phyloP scores from a whole-genome alignment of 2,888 invertebrate species.

The Lasioglossum figueresi region DNA sequence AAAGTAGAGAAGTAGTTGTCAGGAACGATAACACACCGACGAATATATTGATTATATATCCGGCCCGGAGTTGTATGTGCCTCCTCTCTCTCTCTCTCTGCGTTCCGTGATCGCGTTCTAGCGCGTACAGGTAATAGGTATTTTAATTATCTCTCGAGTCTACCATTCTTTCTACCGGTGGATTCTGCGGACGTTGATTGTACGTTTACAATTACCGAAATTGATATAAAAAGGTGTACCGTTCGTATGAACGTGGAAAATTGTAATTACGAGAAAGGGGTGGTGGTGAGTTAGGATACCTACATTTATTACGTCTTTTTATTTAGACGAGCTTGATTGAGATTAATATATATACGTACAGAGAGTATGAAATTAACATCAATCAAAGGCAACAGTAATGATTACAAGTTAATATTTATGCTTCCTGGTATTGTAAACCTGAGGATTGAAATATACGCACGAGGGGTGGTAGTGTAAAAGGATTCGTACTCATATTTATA shows the following conservation, averaged over 20 bases:
- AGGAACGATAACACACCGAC: conserved; percentile 78
- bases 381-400: background rate
- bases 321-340: background rate
- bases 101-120: conserved; percentile 30
- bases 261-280: background rate
- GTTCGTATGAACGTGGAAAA: background rate
- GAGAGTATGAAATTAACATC: background rate
- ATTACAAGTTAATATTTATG: background rate
- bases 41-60: conserved; percentile 78
- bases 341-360: background rate
- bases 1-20: conserved; percentile 71
- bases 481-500: background rate
- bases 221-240: background rate
- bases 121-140: conserved; percentile 46
- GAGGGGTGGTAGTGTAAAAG: too few species aligned
- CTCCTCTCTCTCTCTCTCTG: conserved; percentile 31
- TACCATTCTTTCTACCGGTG: background rate
- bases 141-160: background rate
- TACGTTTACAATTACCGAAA: background rate
- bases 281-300: background rate
- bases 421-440: background rate
- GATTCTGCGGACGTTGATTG: background rate
- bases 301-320: background rate
- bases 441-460: background rate
- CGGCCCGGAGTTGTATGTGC: conserved; percentile 58